Evolutionary conservation across 1,140 invertebrate species (phyloP).

Genomic region (Araneus ventricosus): DNA sequence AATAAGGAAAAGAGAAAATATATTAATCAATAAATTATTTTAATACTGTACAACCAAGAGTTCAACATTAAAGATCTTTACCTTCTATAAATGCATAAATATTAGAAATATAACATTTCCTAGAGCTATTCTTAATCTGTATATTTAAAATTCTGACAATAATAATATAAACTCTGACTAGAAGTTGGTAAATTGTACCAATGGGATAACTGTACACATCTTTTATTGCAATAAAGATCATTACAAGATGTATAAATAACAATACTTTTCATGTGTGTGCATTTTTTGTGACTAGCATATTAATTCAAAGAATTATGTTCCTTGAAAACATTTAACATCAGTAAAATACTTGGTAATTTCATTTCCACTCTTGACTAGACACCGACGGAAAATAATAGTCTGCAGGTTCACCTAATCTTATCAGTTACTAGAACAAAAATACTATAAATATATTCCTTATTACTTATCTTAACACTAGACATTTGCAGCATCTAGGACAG

Average conservation of each 20-base stretch:
- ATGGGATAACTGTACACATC: slow-evolving; percentile 23
- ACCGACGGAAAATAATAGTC: neutral
- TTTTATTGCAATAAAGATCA: slow-evolving; percentile 19
- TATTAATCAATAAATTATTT: neutral
- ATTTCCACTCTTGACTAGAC: slow-evolving; percentile 11
- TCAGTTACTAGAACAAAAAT: slow-evolving; percentile 51
- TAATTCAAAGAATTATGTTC: slow-evolving; percentile 41
- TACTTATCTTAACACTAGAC: slow-evolving; percentile 20
- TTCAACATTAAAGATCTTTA: neutral
- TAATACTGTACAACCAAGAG: neutral
- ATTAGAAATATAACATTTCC: slow-evolving; percentile 43
- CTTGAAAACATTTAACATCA: slow-evolving; percentile 32
- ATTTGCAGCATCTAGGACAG: slow-evolving; percentile 30
- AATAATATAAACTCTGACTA: slow-evolving; percentile 43
- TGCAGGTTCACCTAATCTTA: neutral
- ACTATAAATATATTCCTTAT: slow-evolving; percentile 55
- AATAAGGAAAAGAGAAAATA: neutral
- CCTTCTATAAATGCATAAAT: slow-evolving; percentile 42
- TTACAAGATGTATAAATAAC: slow-evolving; percentile 38
- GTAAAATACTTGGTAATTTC: slow-evolving; percentile 42
- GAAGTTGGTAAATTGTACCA: slow-evolving; percentile 23
- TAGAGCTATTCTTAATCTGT: slow-evolving; percentile 8
- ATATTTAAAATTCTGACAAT: slow-evolving; percentile 42
- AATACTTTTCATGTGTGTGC: slow-evolving; percentile 15
- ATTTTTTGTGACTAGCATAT: slow-evolving; percentile 47